Base-by-base conservation (phyloP, 2,888 invertebrate species). In the Drepanosiphum platanoidis region DNA sequence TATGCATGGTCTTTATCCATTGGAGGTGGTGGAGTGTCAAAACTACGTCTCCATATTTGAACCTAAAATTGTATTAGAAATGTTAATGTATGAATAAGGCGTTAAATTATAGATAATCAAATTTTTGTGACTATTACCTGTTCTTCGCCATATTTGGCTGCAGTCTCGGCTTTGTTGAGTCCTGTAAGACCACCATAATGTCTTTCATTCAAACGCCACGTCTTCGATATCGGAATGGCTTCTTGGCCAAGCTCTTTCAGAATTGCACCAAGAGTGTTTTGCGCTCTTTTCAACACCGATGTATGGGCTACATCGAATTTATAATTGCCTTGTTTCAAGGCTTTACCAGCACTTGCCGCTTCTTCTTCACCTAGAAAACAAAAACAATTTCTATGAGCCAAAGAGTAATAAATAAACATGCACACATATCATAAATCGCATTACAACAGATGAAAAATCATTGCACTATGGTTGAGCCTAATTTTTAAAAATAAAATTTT, bases 171-270 rank as follows among this genome's bases (percentile, higher is more conserved):
- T 89, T 96, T 96, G 89, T 96, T 95, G 86, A 95, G 91, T 2
- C 96, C 96, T 18, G 96, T 96, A 9, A 96, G 92, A 66, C 94
- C 94, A 79, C 96, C 96, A 88, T 96, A 96, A 89, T 96, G 96
- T 86, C 96, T 93, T 90, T 96, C 96, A 88, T 96, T 96, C 42
- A 96, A 90, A 22, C 96, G 92, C 96, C 96, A 96, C 15, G 95
- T 94, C 89, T 93, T 93, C 8, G 92, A 89, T 11, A 94, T 90
- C 0, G 94, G 93, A 87, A 96, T 90, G 87, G 92, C 91, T n/a
- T 92, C 89, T 88, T 94, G 94, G 1, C 92, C 92, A 68, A 94
- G 91, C 88, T 93, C 93, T 86, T 92, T 90, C 11, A 96, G 90
- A 87, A 96, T 93, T 0, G 92, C 89, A 79, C 92, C 92, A 66